Evolutionary conservation across 92 coral and sea anemone species (phyloP).

Genomic region (Heliopora coerulea): DNA sequence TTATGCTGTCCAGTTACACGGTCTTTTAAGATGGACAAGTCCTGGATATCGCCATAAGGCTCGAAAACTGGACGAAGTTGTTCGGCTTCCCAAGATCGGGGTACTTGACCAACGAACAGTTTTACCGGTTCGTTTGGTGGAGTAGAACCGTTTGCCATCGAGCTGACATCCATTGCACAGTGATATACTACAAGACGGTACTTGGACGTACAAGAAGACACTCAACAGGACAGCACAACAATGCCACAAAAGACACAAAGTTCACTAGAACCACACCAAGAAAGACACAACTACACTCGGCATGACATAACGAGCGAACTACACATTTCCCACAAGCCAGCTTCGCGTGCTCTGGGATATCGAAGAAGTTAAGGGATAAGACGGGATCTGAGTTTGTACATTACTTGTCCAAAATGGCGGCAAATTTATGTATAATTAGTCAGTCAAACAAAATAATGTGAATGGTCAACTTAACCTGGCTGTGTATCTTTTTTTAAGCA

Average conservation of each 20-base stretch:
- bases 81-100: conserved; percentile 96
- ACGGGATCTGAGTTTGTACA: too few species aligned
- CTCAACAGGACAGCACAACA: conserved; percentile 39
- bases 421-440: too few species aligned
- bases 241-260: conserved; percentile 26
- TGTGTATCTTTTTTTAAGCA: too few species aligned
- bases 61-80: conserved; percentile 91
- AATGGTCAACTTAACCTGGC: too few species aligned
- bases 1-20: conserved; percentile 88
- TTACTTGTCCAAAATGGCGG: too few species aligned
- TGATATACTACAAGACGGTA: conserved; percentile 4
- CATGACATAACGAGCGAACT: neutral
- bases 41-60: conserved; percentile 84
- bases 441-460: too few species aligned
- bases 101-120: conserved; percentile 95
- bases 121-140: conserved; percentile 60
- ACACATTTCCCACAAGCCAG: conserved; percentile 3
- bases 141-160: conserved; percentile 15
- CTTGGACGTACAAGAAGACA: conserved; percentile 19
- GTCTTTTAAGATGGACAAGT: conserved; percentile 88
- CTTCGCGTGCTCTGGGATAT: conserved; percentile 7
- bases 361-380: neutral
- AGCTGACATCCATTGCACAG: conserved; percentile 30
- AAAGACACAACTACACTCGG: conserved; percentile 29
- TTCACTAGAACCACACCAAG: conserved; percentile 31